phyloP scores from a whole-genome alignment of 2,113 vertebrate genomes.

The Lutjanus erythropterus region DNA sequence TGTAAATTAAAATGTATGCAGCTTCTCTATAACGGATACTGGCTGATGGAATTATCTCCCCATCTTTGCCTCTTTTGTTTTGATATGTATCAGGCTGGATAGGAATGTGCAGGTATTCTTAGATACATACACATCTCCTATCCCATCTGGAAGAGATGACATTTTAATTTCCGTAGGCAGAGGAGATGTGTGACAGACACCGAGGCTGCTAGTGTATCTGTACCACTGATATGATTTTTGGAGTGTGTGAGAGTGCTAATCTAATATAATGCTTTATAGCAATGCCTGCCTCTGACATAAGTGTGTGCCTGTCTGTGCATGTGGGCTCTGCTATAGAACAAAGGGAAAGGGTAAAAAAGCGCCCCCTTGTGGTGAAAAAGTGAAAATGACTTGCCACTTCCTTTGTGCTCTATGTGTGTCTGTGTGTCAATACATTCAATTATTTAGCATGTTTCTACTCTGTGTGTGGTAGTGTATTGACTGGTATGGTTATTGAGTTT shows the following conservation, averaged over 20 bases:
- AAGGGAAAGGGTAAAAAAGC: conserved; percentile 44
- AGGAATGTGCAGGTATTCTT: conserved; percentile 34
- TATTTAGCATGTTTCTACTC: conserved; percentile 57
- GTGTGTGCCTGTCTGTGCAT: conserved; percentile 36
- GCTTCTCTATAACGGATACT: neutral
- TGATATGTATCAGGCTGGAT: conserved; percentile 53
- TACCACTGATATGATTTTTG: conserved; percentile 46
- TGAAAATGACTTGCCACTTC: neutral
- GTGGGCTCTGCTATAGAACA: conserved; percentile 43
- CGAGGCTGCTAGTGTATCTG: conserved; percentile 47
- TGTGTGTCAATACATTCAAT: conserved; percentile 66
- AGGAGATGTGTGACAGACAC: conserved; percentile 43
- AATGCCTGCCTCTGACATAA: conserved; percentile 32
- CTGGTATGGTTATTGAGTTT: conserved; percentile 51
- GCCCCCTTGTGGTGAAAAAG: conserved; percentile 69
- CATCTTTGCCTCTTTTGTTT: conserved; percentile 38
- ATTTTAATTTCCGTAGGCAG: conserved; percentile 71
- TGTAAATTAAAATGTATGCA: neutral
- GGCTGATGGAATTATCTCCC: neutral
- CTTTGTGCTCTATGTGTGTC: conserved; percentile 20
- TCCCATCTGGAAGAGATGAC: conserved; percentile 43
- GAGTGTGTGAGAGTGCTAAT: conserved; percentile 50
- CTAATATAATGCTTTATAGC: conserved; percentile 50
- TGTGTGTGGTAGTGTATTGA: conserved; percentile 56
- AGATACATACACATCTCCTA: conserved; percentile 23